Base-by-base conservation (phyloP, 2,888 invertebrate genomes). In the Mimas tiliae region DNA sequence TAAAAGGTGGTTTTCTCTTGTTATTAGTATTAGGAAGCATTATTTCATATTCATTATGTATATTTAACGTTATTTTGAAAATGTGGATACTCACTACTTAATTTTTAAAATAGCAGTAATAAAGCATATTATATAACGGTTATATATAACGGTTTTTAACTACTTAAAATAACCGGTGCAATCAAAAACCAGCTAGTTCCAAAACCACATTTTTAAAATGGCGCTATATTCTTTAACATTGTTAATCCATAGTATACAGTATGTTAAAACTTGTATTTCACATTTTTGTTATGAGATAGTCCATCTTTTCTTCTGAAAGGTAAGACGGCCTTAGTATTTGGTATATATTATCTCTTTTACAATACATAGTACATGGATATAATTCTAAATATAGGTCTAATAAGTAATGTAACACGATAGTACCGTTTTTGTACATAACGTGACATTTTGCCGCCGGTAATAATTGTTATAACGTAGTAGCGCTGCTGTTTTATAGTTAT, bases 111-210 rank as follows among this genome's bases (percentile, higher is more conserved):
- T 50, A 50, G 19, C 50, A 19, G 12, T 19, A 19, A 9, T 50
- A 19, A 19, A 42, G 38, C 42, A n/a, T n/a, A n/a, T n/a, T n/a
- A n/a, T n/a, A n/a, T n/a, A n/a, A n/a, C n/a, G n/a, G n/a, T n/a
- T n/a, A n/a, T n/a, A n/a, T n/a, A n/a, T n/a, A n/a, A 58, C 16
- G 38, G 38, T 58, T 58, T 58, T 42, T 38, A 58, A 58, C 58
- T 55, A 58, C 42, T 58, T 58, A 58, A 58, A 1, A 42, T 16
- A 19, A 6, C 58, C 16, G 58, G 58, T 58, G 58, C 58, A 38
- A 58, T 58, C n/a, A 38, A 27, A 55, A 55, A 42, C 19, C 58
- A 16, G 11, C 19, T 19, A n/a, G 34, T 19, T 33, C 6, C 14
- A 16, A 21, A 14, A 19, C 19, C 6, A 11, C 19, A 42, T 58